phyloP scores from a whole-genome alignment of 1,140 invertebrate species.

The Trichonephila clavata region DNA sequence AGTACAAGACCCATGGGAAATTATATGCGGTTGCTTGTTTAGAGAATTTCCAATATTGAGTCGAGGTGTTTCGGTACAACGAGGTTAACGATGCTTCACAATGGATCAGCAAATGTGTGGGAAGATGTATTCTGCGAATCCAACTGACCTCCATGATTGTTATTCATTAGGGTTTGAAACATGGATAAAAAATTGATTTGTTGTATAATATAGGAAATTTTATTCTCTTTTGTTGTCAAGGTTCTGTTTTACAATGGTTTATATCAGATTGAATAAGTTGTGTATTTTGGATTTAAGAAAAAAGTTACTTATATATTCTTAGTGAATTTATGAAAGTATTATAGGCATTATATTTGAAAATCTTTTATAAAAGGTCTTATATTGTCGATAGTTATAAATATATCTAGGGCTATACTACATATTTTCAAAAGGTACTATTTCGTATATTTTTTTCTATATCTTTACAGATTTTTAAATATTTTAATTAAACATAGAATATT shows the following conservation, averaged over 20 bases:
- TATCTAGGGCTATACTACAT: no score
- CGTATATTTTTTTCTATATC: no score
- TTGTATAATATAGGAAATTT: background rate
- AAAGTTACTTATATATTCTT: no score
- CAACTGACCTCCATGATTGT: background rate
- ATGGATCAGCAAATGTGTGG: background rate
- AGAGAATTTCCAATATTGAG: slow-evolving; percentile 44
- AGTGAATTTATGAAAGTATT: no score
- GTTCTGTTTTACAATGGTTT: background rate
- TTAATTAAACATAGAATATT: no score
- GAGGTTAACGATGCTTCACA: slow-evolving; percentile 24
- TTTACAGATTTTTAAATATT: no score
- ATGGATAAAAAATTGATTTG: background rate
- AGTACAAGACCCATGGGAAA: slow-evolving; percentile 73
- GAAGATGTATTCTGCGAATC: background rate
- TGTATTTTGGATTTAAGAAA: background rate
- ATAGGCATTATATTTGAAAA: no score
- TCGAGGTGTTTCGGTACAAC: slow-evolving; percentile 38
- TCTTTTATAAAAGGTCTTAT: no score
- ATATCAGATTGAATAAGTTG: background rate
- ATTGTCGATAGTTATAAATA: no score
- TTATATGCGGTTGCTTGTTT: slow-evolving; percentile 56
- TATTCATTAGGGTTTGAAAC: background rate
- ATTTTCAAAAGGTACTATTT: no score
- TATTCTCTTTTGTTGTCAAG: background rate